Evolutionary conservation across 2,888 invertebrate species (phyloP).

Genomic region (Zhuqinia jingwanae): DNA sequence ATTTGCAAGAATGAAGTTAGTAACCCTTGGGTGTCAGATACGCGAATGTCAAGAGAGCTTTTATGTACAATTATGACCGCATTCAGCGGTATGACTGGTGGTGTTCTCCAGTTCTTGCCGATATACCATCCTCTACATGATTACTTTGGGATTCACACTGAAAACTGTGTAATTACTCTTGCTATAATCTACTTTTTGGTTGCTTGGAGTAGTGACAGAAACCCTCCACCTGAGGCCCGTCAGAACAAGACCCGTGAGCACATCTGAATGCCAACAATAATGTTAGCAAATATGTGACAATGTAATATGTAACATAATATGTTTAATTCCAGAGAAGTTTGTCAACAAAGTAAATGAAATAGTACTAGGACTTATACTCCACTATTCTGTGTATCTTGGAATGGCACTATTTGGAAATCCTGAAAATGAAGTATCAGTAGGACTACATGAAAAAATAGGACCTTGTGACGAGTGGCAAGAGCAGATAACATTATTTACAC

Average conservation of each 20-base stretch:
- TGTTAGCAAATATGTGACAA: background rate
- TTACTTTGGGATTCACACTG: slow-evolving; percentile 85
- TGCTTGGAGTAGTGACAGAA: slow-evolving; percentile 85
- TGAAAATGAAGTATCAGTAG: slow-evolving; percentile 86
- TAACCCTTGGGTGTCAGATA: slow-evolving; percentile 76
- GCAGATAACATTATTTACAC: slow-evolving; percentile 75
- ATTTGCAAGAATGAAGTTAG: slow-evolving; percentile 75
- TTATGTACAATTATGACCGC: slow-evolving; percentile 84
- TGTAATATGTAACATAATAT: no score
- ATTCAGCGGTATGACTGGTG: slow-evolving; percentile 87
- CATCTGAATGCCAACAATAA: background rate
- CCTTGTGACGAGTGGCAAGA: slow-evolving; percentile 85
- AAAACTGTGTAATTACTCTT: slow-evolving; percentile 87
- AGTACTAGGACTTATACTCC: slow-evolving; percentile 82
- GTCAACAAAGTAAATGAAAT: slow-evolving; percentile 78
- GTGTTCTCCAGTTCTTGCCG: slow-evolving; percentile 87
- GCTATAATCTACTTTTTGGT: slow-evolving; percentile 84
- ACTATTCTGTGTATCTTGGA: slow-evolving; percentile 85
- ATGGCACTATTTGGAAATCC: slow-evolving; percentile 87
- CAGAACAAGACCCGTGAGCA: background rate
- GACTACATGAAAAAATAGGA: slow-evolving; percentile 89
- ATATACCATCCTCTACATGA: slow-evolving; percentile 91
- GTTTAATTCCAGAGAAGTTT: no score
- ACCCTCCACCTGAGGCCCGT: slow-evolving; percentile 79
- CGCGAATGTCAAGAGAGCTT: slow-evolving; percentile 82